Evolutionary conservation across 2,888 invertebrate species (phyloP).

Genomic region (Agonopterix alstromeriana): DNA sequence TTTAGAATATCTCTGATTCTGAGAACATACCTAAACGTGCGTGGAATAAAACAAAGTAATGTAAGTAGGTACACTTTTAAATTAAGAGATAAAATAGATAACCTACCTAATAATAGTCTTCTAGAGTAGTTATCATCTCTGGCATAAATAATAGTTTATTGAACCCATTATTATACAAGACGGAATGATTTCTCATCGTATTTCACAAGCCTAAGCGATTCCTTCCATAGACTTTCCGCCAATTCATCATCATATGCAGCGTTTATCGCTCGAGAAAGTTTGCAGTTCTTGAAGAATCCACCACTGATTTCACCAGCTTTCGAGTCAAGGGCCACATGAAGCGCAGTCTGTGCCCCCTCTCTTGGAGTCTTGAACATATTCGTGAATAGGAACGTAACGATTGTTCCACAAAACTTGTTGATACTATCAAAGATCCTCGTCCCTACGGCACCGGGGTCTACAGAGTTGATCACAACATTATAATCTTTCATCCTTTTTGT

Average conservation of each 20-base stretch:
- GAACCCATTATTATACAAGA: no score
- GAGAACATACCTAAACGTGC: no score
- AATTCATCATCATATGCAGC: slow-evolving; percentile 78
- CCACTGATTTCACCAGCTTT: slow-evolving; percentile 80
- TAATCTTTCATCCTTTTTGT: slow-evolving; percentile 76
- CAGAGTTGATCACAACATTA: slow-evolving; percentile 82
- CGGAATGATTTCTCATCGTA: slow-evolving; percentile 51
- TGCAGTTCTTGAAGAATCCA: slow-evolving; percentile 84
- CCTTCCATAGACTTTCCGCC: slow-evolving; percentile 86
- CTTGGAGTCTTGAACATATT: slow-evolving; percentile 78
- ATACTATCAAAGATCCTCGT: slow-evolving; percentile 79
- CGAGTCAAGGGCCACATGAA: slow-evolving; percentile 81
- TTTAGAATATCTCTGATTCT: no score
- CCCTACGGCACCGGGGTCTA: slow-evolving; percentile 87
- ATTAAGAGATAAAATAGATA: no score
- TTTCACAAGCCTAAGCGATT: slow-evolving; percentile 80
- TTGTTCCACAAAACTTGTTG: slow-evolving; percentile 57
- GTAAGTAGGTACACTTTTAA: no score
- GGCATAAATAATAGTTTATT: no score
- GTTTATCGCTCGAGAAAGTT: slow-evolving; percentile 67
- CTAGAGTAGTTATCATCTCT: no score
- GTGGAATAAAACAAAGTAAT: no score
- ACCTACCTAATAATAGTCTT: no score
- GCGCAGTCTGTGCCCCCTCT: slow-evolving; percentile 86
- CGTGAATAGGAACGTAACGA: slow-evolving; percentile 19